Percentiles rank a stretch among this genome's conserved stretches.
Conservation (phyloP, 2,797 vertebrate genomes). For the Microchirus variegatus region DNA sequence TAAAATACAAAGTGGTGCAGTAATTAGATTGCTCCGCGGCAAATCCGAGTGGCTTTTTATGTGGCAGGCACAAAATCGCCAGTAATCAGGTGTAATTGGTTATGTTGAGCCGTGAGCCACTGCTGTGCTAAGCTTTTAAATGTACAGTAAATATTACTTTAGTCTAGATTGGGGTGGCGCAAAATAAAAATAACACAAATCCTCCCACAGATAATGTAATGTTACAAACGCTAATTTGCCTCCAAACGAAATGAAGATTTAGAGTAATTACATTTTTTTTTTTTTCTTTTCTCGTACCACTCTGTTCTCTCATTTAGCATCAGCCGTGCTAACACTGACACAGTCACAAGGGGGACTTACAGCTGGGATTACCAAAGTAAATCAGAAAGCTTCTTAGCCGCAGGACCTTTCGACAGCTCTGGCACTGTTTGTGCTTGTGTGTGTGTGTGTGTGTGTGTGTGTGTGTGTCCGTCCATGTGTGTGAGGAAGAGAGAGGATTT, state of each 20-base stretch:
- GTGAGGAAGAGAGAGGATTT: no score
- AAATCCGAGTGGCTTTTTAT: constrained; percentile 19
- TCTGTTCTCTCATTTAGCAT: constrained; percentile 56
- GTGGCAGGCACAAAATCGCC: not conserved
- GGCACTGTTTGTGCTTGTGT: constrained; percentile 22
- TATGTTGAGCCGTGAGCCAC: constrained; percentile 12
- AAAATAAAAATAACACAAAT: constrained; percentile 24
- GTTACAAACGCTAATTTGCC: constrained; percentile 64
- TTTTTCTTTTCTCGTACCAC: constrained; percentile 5
- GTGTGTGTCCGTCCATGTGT: constrained; percentile 11
- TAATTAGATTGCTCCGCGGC: constrained; percentile 16
- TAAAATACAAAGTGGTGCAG: not conserved
- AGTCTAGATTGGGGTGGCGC: constrained; percentile 21
- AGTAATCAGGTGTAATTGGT: constrained; percentile 41
- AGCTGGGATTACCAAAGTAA: constrained; percentile 75
- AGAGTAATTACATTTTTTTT: constrained; percentile 63
- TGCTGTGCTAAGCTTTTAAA: constrained; percentile 8
- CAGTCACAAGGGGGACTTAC: constrained; percentile 67
- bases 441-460: constrained; percentile 10
- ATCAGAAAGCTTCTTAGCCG: constrained; percentile 76
- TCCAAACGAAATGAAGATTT: constrained; percentile 63
- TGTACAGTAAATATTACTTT: constrained; percentile 47
- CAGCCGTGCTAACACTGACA: constrained; percentile 48
- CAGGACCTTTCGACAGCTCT: constrained; percentile 47
- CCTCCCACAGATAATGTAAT: constrained; percentile 31